Evolutionary conservation across 2,797 vertebrate genomes (phyloP), one percentile per base, ranked within the genome.

Genomic region (Cyclura pinguis): DNA sequence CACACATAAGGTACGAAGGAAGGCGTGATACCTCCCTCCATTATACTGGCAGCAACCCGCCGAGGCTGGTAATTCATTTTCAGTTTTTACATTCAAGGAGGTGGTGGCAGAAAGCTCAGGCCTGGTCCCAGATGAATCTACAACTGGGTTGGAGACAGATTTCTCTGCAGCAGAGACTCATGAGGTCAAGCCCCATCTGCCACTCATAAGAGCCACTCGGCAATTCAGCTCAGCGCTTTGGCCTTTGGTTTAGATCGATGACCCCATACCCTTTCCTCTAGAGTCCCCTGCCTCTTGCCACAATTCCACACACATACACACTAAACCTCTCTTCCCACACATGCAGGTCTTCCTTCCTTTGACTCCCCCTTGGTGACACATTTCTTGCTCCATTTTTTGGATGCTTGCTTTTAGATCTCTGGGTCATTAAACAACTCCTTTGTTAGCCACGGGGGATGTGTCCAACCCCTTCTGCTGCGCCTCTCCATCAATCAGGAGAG

Each of bases 201-300:
- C 52, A 2, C 52, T 57, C 32, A 13, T 27, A 50, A 47, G 42
- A 47, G 4, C 42, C 42, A 4, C 42, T 47, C 6, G 14, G 29
- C 29, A 16, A 32, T 4, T 20, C 16, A 8, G 1, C 29, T 9
- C 16, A 5, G 38, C 20, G 13, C 4, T 24, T 12, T 12, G 32
- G 2, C 0, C 14, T 32, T 18, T 7, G 35, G 22, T 27, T n/a
- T 24, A 13, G 5, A 8, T 27, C 7, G 3, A 10, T 4, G 9
- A 20, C 67, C 67, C 22, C 32, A 3, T n/a, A 4, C 32, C 9
- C 3, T 35, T 20, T 2, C 57, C 6, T 74, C 32, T 5, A 6
- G 10, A 13, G 16, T 8, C 29, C 38, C 27, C 6, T 32, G 29
- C 50, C n/a, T 16, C 13, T 6, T 32, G 6, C 80, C 32, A 18